Conservation (phyloP, 2,113 vertebrate species). For the Astur gentilis region DNA sequence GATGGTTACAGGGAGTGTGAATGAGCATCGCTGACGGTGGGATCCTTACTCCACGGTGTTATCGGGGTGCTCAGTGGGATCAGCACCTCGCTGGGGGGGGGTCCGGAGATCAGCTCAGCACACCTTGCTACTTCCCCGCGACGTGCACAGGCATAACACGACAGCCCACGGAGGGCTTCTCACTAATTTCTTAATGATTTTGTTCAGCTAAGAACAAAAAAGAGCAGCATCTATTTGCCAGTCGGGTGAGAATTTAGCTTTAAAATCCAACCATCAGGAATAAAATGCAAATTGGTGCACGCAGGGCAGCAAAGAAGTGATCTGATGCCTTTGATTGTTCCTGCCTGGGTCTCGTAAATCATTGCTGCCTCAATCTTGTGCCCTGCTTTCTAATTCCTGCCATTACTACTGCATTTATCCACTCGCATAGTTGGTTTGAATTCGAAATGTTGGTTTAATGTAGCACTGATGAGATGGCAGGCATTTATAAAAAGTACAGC, state of each 20-base stretch:
- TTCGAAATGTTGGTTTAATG: slow-evolving; percentile 23
- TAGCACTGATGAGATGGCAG: slow-evolving; percentile 20
- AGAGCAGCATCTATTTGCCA: background rate
- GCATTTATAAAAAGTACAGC: background rate
- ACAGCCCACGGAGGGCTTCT: background rate
- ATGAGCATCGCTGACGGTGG: background rate
- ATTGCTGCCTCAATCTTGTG: background rate
- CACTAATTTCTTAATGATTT: background rate
- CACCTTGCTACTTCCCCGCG: fast-evolving
- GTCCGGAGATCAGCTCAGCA: background rate
- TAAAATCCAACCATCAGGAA: background rate
- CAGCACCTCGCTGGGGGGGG: background rate
- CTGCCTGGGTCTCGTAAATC: slow-evolving; percentile 43
- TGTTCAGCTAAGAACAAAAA: background rate
- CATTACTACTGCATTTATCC: slow-evolving; percentile 32
- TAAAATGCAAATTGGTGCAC: background rate
- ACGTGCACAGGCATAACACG: fast-evolving
- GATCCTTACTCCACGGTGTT: fast-evolving
- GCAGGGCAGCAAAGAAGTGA: background rate
- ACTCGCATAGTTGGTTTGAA: background rate
- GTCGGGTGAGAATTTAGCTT: background rate
- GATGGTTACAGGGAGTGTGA: background rate
- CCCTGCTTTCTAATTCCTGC: slow-evolving; percentile 44
- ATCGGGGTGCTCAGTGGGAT: background rate
- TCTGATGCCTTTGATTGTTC: slow-evolving; percentile 42